These are phyloP conservation scores for Microcebus tavaratra DNA, from an alignment of 2,113 vertebrate genomes.

Conservation along the genomic window DNA sequence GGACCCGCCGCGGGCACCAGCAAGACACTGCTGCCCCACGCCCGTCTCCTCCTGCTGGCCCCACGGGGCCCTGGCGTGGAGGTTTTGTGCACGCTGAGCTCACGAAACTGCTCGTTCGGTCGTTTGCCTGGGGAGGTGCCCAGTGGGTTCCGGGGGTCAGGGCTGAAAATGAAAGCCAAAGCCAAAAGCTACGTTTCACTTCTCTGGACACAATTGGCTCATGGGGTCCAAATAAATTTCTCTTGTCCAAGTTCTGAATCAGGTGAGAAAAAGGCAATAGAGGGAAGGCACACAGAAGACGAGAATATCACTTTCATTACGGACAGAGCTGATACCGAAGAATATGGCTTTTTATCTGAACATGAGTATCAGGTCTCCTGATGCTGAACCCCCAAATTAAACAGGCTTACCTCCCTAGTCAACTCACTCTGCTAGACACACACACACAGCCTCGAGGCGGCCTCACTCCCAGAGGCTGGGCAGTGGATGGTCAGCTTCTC, in stretches of 20 bases:
- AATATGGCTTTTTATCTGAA: neutral
- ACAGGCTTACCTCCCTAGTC: neutral
- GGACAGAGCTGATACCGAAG: neutral
- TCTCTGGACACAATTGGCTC: neutral
- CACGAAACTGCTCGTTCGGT: rapidly evolving
- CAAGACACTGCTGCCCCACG: no score
- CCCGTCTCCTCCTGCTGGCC: neutral
- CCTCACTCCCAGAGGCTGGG: neutral
- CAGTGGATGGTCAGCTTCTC: neutral
- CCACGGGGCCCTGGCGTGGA: neutral
- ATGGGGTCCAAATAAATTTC: neutral
- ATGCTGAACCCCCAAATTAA: neutral
- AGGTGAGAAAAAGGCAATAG: neutral
- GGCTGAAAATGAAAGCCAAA: neutral
- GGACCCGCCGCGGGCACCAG: no score
- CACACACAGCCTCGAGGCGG: neutral
- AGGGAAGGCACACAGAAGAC: neutral
- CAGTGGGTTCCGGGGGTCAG: neutral
- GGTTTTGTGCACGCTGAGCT: neutral
- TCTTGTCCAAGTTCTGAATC: neutral
- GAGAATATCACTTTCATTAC: neutral
- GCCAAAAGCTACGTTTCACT: neutral
- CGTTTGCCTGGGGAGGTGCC: neutral
- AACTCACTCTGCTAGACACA: neutral
- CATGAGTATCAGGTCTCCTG: neutral